A percentile compares a stretch with the other conserved stretches of the same genome.
Evolutionary conservation across 2,888 invertebrate genomes (phyloP).

Genomic region (Epiblema foenella): DNA sequence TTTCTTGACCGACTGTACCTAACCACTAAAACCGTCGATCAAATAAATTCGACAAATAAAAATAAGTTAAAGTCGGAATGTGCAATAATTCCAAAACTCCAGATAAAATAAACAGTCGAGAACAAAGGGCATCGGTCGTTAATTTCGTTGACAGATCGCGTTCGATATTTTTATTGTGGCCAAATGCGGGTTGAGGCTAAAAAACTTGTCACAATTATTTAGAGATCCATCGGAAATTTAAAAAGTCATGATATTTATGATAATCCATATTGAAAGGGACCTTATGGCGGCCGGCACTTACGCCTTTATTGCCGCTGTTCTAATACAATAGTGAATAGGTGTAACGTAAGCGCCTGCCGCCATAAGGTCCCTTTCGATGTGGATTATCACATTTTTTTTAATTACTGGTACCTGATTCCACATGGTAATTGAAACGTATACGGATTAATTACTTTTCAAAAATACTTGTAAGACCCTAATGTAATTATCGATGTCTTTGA

Average conservation of each 20-base stretch:
- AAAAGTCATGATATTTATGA: background rate
- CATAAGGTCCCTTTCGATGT: no score
- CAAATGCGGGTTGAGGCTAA: slow-evolving; percentile 27
- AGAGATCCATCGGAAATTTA: slow-evolving; percentile 13
- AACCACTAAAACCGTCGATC: background rate
- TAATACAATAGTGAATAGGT: no score
- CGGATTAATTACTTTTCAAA: no score
- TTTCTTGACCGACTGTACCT: background rate
- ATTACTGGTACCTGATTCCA: no score
- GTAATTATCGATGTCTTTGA: no score
- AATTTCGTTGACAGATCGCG: slow-evolving; percentile 40
- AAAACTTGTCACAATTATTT: slow-evolving; percentile 34
- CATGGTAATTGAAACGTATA: no score
- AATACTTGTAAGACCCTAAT: no score
- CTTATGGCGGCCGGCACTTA: no score
- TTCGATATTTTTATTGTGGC: slow-evolving; percentile 41
- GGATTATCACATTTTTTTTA: no score
- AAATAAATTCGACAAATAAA: slow-evolving; percentile 10
- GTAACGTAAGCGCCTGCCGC: no score
- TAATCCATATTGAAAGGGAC: no score
- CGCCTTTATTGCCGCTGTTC: no score
- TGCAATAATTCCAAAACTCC: slow-evolving; percentile 19
- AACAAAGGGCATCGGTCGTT: slow-evolving; percentile 36
- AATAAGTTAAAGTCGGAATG: slow-evolving; percentile 16
- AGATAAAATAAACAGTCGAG: slow-evolving; percentile 31